A percentile compares a stretch with the other conserved stretches of the same genome.
phyloP scores from a whole-genome alignment of 2,888 invertebrate species.

The Mantis religiosa region DNA sequence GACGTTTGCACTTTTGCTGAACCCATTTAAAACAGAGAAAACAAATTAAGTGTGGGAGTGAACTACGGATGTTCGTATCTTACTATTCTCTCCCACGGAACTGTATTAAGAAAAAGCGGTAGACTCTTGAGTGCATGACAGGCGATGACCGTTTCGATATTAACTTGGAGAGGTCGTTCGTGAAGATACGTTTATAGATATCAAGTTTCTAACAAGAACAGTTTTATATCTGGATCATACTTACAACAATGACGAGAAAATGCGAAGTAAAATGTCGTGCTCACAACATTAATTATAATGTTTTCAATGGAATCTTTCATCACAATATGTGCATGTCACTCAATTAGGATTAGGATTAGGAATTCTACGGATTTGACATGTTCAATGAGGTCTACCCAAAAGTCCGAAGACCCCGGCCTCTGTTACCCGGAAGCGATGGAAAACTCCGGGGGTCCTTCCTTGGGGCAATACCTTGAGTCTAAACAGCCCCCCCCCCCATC shows the following conservation, averaged over 20 bases:
- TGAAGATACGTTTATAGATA: neutral
- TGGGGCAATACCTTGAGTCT: too few species aligned
- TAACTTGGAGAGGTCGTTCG: neutral
- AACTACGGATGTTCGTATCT: neutral
- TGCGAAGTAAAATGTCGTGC: neutral
- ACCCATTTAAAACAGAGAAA: neutral
- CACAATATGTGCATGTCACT: too few species aligned
- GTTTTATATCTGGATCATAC: neutral
- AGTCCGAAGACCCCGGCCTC: too few species aligned
- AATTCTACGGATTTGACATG: too few species aligned
- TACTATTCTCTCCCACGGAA: neutral
- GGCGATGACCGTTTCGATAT: neutral
- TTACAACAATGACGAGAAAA: neutral
- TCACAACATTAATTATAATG: too few species aligned
- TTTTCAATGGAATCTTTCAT: too few species aligned
- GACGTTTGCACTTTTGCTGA: neutral
- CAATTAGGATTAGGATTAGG: too few species aligned
- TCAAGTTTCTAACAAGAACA: neutral
- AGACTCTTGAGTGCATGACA: neutral
- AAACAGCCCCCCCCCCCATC: too few species aligned
- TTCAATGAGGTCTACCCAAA: too few species aligned
- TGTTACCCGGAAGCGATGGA: too few species aligned
- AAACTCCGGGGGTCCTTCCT: too few species aligned
- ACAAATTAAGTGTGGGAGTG: neutral
- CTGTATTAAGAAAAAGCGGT: neutral